Evolutionary conservation across 2,113 vertebrate species (phyloP), one percentile per base, ranked within the genome.

Genomic region (Pelmatolapia mariae): DNA sequence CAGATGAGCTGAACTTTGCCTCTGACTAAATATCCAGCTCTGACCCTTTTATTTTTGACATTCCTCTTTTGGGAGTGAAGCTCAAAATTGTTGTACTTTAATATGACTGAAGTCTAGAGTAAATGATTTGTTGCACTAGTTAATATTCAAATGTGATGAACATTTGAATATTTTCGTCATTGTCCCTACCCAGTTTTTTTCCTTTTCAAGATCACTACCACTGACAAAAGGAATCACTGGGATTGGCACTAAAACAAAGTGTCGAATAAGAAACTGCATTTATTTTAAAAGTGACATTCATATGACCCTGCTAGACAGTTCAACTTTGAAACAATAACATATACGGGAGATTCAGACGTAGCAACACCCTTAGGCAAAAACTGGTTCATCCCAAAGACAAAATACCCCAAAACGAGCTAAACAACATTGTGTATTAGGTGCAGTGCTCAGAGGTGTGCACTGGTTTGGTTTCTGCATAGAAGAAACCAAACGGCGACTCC

Each of bases 1-100:
- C 86, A 83, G 86, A 93, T 83, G 83, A 87, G 61, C 71, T 87
- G 86, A 92, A 90, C 84, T 88, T 84, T 13, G 31, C 71, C 36
- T 71, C 36, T 57, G 36, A 81, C 59, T 79, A 24, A 76, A 33
- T 43, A 43, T 86, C 81, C 71, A 40, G 10, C 54, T 63, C 40
- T 66, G 43, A 80, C 82, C 19, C 71, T 22, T 36, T 38, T 53
- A 87, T 68, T 80, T 81, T 26, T 71, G 40, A 57, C 24, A 38
- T 80, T 38, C 43, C 45, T 80, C 71, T 50, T 83, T 24, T 18
- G 47, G 53, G 61, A 79, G 31, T 47, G 3, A 43, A 18, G 68
- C 33, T 61, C 88, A 85, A 53, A 76, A 31, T 12, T 16, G 15
- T 33, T 38, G 29, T 86, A 24, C 12, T 40, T n/a, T 76, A 18